Conservation (phyloP, 2,797 vertebrate species). For the Fistularia commersonii region DNA sequence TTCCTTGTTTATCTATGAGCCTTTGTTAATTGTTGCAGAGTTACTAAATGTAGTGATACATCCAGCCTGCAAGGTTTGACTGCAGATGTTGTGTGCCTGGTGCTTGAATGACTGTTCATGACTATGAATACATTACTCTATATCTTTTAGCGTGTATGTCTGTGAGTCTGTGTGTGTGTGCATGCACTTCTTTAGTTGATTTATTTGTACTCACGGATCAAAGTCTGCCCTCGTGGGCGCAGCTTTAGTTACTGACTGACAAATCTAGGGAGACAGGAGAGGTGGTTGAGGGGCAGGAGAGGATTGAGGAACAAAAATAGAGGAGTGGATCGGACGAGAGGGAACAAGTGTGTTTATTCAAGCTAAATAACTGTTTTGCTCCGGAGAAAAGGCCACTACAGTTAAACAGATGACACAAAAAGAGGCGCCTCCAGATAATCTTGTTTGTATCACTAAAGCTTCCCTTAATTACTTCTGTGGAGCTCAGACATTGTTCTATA, state of each 20-base stretch:
- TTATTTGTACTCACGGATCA: constrained; percentile 50
- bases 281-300: not conserved
- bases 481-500: constrained; percentile 11
- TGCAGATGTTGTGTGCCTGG: constrained; percentile 22
- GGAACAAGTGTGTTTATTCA: constrained; percentile 13
- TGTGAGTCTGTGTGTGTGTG: constrained; percentile 9
- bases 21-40: constrained; percentile 7
- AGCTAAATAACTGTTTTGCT: constrained; percentile 22
- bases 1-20: constrained; percentile 38
- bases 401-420: constrained; percentile 18
- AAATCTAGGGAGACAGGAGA: constrained; percentile 8
- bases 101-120: constrained; percentile 38
- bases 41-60: constrained; percentile 22
- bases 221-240: constrained; percentile 53
- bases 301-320: constrained; percentile 4
- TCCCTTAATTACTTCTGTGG: constrained; percentile 9
- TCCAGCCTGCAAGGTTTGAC: constrained; percentile 9
- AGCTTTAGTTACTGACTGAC: constrained; percentile 59
- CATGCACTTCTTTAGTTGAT: not conserved
- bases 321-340: not conserved
- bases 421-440: constrained; percentile 7
- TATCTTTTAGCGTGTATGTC: constrained; percentile 8
- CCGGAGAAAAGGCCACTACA: constrained; percentile 1
- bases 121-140: constrained; percentile 38
- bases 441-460: constrained; percentile 6